phyloP scores from a whole-genome alignment of 1,140 invertebrate genomes.

The Mesaphorura yosii region DNA sequence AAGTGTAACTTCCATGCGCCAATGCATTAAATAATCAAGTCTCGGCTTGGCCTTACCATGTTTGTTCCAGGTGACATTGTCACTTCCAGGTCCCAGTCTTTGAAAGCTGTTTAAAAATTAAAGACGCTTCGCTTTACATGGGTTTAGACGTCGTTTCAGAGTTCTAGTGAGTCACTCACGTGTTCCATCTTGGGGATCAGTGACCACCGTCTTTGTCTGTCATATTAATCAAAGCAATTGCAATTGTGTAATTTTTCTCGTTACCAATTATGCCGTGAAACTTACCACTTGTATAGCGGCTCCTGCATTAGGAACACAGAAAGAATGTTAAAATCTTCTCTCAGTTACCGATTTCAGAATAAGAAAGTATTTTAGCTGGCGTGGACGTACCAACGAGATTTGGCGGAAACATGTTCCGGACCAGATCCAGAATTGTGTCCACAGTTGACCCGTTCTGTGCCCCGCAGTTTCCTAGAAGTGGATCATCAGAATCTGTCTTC shows the following conservation, averaged over 20 bases:
- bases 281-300: conserved; percentile 49
- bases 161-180: no score
- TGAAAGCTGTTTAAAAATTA: background rate
- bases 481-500: conserved; percentile 28
- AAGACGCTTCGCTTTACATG: no score
- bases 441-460: conserved; percentile 42
- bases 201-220: background rate
- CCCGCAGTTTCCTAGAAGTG: conserved; percentile 12
- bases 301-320: no score
- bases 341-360: no score
- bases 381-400: conserved; percentile 58
- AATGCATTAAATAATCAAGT: no score
- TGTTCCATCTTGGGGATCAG: no score
- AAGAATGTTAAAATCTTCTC: no score
- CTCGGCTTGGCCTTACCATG: no score
- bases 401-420: conserved; percentile 82
- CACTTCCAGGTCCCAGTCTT: conserved; percentile 2
- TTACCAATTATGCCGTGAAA: background rate
- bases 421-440: conserved; percentile 51
- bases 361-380: no score
- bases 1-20: no score
- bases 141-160: no score
- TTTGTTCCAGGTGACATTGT: conserved; percentile 6
- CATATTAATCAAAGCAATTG: background rate
- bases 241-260: background rate